Evolutionary conservation across 92 coral and sea anemone genomes (phyloP).

Genomic region (Heteractis magnifica): DNA sequence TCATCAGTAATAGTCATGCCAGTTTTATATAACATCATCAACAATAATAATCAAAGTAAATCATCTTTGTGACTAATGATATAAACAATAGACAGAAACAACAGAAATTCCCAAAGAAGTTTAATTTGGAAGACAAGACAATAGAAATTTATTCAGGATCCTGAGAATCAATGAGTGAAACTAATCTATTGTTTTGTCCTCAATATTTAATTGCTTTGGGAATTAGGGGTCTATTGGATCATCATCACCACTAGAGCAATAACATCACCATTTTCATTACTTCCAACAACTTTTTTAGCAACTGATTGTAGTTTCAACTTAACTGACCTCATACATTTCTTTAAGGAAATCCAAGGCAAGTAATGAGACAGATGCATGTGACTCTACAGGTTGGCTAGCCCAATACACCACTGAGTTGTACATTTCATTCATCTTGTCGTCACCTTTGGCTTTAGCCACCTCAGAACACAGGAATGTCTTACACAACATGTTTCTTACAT

Average conservation of each 20-base stretch:
- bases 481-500: conserved; percentile 60
- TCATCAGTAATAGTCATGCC: not conserved
- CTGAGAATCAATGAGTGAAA: too few species aligned
- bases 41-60: too few species aligned
- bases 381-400: conserved; percentile 75
- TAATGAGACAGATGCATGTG: conserved; percentile 74
- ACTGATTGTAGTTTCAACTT: not conserved
- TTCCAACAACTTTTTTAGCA: not conserved
- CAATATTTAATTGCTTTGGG: too few species aligned
- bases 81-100: too few species aligned
- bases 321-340: conserved; percentile 89
- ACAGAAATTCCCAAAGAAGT: too few species aligned
- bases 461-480: conserved; percentile 58
- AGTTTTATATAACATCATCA: too few species aligned
- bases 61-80: too few species aligned
- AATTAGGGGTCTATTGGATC: too few species aligned
- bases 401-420: conserved; percentile 73
- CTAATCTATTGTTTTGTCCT: too few species aligned
- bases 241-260: not conserved
- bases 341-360: conserved; percentile 87
- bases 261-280: not conserved
- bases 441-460: conserved; percentile 49
- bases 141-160: too few species aligned
- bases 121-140: too few species aligned
- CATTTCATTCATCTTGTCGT: conserved; percentile 52